These are phyloP conservation scores for Euschistus heros DNA, from an alignment of 1,140 invertebrate genomes.

Conservation along the genomic window DNA sequence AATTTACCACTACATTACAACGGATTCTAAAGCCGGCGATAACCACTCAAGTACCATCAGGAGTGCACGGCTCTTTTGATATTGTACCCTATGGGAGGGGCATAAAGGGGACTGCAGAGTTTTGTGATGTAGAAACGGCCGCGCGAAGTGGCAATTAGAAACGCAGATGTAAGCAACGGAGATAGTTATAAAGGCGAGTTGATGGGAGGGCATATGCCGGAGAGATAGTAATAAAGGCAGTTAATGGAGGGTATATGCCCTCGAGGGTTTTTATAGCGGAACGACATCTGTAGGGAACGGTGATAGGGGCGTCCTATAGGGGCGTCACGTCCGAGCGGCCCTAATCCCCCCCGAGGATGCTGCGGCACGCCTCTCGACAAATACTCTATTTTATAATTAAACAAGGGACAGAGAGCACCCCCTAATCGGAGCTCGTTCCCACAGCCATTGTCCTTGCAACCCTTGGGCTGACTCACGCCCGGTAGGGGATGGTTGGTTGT, in stretches of 20 bases:
- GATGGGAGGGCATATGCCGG: neutral
- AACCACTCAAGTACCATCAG: too few species aligned
- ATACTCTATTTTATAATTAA: constrained; percentile 7
- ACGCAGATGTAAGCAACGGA: neutral
- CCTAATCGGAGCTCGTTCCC: neutral
- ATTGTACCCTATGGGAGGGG: too few species aligned
- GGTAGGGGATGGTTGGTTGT: too few species aligned
- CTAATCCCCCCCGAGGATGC: neutral
- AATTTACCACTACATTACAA: too few species aligned
- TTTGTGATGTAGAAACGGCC: neutral
- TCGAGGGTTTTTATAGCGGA: neutral
- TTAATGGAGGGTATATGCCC: constrained; percentile 1
- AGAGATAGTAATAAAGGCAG: neutral
- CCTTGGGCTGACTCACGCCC: neutral
- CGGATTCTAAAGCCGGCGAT: too few species aligned
- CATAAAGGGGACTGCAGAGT: neutral
- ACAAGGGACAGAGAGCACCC: neutral
- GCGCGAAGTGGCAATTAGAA: neutral
- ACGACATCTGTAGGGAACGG: neutral
- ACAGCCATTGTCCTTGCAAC: neutral
- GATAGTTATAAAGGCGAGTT: neutral
- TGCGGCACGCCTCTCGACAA: neutral
- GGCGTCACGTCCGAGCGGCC: neutral
- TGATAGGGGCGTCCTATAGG: neutral
- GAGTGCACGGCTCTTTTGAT: too few species aligned